Conservation (phyloP, 2,797 vertebrate genomes). For the Spinus pinus region DNA sequence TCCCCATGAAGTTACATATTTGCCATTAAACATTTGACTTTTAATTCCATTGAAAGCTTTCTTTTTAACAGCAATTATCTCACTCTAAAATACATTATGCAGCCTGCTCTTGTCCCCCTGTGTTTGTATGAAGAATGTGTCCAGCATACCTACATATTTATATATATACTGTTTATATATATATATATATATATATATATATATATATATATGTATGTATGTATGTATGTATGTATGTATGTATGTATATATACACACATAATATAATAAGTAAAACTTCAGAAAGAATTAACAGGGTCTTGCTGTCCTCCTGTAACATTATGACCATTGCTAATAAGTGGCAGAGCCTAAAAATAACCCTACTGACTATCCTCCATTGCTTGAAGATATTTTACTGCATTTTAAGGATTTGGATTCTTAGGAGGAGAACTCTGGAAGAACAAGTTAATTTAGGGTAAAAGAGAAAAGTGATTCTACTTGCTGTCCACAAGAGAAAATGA, state of each 20-base stretch:
- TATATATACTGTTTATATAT: no score
- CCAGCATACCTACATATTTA: background rate
- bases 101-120: background rate
- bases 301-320: background rate
- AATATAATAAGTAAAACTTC: background rate
- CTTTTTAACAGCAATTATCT: background rate
- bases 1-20: background rate
- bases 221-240: no score
- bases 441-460: background rate
- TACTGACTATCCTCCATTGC: background rate
- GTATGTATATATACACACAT: background rate
- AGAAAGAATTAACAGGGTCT: background rate
- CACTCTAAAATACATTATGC: background rate
- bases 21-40: background rate
- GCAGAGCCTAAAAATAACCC: background rate
- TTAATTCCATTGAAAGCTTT: slow-evolving; percentile 3
- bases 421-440: background rate
- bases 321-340: background rate
- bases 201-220: no score
- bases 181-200: no score
- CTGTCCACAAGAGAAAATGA: background rate
- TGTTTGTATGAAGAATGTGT: background rate
- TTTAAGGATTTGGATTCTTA: background rate
- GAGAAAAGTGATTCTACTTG: background rate
- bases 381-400: background rate